Evolutionary conservation across 1,140 invertebrate species (phyloP).

Genomic region (Leptinotarsa defecta): DNA sequence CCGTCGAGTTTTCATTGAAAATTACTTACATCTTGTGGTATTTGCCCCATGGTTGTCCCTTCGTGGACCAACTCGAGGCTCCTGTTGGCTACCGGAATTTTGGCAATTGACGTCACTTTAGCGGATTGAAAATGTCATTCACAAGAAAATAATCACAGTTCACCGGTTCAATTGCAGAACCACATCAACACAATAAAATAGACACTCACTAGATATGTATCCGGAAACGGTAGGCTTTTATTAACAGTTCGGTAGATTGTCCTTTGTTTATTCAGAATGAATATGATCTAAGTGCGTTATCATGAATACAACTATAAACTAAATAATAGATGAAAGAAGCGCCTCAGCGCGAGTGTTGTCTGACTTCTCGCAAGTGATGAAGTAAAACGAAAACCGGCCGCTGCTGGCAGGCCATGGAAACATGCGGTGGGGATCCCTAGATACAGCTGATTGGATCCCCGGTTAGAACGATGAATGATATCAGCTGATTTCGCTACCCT

Average conservation of each 20-base stretch:
- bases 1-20: neutral
- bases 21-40: slow-evolving; percentile 61
- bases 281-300: neutral
- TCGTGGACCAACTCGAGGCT: slow-evolving; percentile 55
- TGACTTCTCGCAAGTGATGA: slow-evolving; percentile 22
- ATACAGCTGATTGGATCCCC: slow-evolving; percentile 39
- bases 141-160: slow-evolving; percentile 21
- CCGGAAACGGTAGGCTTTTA: slow-evolving; percentile 1
- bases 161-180: slow-evolving; percentile 1
- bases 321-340: neutral
- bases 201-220: slow-evolving; percentile 24
- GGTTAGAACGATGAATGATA: slow-evolving; percentile 37
- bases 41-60: slow-evolving; percentile 63
- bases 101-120: slow-evolving; percentile 42
- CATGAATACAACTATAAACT: neutral
- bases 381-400: slow-evolving; percentile 29
- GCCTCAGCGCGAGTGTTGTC: slow-evolving; percentile 14
- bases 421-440: slow-evolving; percentile 28
- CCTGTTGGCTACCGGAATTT: slow-evolving; percentile 61
- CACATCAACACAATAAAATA: slow-evolving; percentile 25
- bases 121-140: slow-evolving; percentile 9
- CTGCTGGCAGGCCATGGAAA: slow-evolving; percentile 28
- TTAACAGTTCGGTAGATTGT: neutral
- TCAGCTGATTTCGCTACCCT: slow-evolving; percentile 43
- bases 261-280: slow-evolving; percentile 15